Conservation (phyloP, 2,888 invertebrate species). For the Stegophylla sp. region DNA sequence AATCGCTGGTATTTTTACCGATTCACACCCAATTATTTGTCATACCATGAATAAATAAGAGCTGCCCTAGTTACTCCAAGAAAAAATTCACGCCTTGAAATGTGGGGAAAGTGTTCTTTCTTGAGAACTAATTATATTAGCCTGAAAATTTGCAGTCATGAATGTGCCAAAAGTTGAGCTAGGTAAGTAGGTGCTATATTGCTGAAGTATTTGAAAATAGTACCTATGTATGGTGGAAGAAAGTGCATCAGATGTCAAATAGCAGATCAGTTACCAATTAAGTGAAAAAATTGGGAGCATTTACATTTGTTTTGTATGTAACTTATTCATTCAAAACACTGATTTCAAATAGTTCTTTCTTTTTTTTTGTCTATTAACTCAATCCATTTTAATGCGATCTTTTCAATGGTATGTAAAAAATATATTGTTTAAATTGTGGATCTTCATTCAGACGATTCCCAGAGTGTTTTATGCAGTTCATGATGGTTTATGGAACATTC, state of each 20-base stretch:
- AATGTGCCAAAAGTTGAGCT: slow-evolving; percentile 34
- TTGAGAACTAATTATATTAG: not conserved
- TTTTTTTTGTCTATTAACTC: slow-evolving; percentile 33
- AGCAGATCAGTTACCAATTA: slow-evolving; percentile 29
- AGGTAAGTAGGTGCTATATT: slow-evolving; percentile 54
- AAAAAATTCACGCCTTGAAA: slow-evolving; percentile 27
- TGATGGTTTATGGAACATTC: not conserved
- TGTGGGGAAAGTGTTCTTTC: not conserved
- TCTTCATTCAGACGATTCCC: slow-evolving; percentile 23
- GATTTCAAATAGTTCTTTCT: slow-evolving; percentile 8
- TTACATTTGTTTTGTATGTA: slow-evolving; percentile 29
- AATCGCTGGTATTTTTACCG: slow-evolving; percentile 17
- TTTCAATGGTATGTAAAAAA: slow-evolving; percentile 10
- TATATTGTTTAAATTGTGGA: slow-evolving; percentile 9
- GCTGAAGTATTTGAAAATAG: slow-evolving; percentile 37
- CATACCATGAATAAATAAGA: slow-evolving; percentile 20
- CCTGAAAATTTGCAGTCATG: slow-evolving; percentile 12
- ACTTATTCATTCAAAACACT: slow-evolving; percentile 10
- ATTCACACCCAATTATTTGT: slow-evolving; percentile 18
- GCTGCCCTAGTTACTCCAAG: slow-evolving; percentile 14
- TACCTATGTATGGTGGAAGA: slow-evolving; percentile 32
- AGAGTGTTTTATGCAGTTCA: not conserved
- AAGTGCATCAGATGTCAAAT: slow-evolving; percentile 17
- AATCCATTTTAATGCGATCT: slow-evolving; percentile 24
- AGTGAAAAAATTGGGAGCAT: slow-evolving; percentile 20